Percentiles rank a stretch among this genome's conserved stretches.
These are phyloP conservation scores for Ameiurus melas DNA, from an alignment of 2,113 vertebrate genomes.

Conservation along the genomic window DNA sequence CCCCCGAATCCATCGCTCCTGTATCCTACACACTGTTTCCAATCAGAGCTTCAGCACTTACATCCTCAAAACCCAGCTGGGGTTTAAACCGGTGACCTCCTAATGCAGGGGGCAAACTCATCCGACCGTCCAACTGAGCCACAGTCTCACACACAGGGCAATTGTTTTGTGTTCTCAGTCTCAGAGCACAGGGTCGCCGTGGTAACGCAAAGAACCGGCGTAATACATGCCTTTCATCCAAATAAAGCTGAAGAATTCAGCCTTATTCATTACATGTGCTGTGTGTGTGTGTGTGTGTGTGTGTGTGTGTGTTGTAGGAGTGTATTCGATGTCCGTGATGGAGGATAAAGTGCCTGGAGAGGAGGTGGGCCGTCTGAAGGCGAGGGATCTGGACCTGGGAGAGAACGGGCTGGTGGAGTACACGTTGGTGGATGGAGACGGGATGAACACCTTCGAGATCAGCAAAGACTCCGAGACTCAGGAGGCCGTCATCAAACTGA, in stretches of 20 bases:
- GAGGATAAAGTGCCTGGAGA: conserved; percentile 90
- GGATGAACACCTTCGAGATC: conserved; percentile 86
- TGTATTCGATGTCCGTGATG: conserved; percentile 90
- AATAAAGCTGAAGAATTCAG: background rate
- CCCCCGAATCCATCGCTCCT: background rate
- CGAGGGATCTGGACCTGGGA: conserved; percentile 91
- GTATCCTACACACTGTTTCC: background rate
- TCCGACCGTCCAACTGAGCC: background rate
- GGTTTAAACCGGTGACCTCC: background rate
- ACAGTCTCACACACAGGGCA: background rate
- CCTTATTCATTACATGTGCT: background rate
- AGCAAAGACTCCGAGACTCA: conserved; percentile 90
- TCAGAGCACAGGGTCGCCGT: background rate
- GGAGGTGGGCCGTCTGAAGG: conserved; percentile 92
- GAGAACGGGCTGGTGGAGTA: conserved; percentile 94
- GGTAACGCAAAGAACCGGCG: background rate
- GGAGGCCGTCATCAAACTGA: conserved; percentile 93
- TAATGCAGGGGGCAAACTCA: background rate
- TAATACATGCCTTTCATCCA: background rate
- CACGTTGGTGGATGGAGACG: conserved; percentile 88
- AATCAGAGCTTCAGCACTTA: no score
- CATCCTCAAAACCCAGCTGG: no score
- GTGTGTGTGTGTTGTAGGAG: conserved; percentile 71
- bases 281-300: background rate
- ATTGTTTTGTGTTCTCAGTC: no score